phyloP scores from a whole-genome alignment of 2,797 vertebrate species.

The Holocentrus rufus region DNA sequence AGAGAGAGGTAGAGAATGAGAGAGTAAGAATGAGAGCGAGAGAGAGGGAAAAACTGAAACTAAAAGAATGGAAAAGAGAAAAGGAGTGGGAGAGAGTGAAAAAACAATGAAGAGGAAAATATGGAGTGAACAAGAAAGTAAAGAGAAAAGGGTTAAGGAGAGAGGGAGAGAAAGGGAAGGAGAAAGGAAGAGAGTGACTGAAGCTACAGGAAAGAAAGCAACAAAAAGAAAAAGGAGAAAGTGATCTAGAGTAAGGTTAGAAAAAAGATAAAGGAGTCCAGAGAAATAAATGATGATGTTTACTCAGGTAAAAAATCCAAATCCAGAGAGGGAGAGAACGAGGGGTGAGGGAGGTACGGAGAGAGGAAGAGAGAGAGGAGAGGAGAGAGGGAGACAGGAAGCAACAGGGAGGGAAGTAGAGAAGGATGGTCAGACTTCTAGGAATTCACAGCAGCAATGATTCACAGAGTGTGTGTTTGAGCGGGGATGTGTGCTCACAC shows the following conservation, averaged over 20 bases:
- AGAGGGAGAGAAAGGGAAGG: slow-evolving; percentile 1
- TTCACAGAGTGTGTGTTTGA: no score
- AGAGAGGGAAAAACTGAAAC: neutral
- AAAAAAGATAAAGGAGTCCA: neutral
- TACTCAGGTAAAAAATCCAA: neutral
- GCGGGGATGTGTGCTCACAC: no score
- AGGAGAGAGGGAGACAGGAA: neutral
- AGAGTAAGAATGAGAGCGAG: no score
- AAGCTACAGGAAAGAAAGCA: neutral
- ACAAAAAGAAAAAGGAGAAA: neutral
- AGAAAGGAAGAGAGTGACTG: neutral
- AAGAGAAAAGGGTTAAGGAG: neutral
- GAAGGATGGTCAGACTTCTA: no score
- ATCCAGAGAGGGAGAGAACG: neutral
- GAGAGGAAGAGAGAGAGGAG: neutral
- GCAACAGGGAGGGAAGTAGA: neutral
- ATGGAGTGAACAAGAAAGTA: no score
- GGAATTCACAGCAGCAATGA: no score
- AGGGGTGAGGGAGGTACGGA: neutral
- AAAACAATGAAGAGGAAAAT: no score
- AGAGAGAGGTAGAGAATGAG: no score
- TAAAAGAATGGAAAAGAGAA: no score
- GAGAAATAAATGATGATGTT: neutral
- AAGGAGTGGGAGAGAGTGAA: neutral
- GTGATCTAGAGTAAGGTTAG: neutral